Evolutionary conservation across 1,140 invertebrate species (phyloP), one percentile per base, ranked within the genome.

Genomic region (Trachelipus rathkii): DNA sequence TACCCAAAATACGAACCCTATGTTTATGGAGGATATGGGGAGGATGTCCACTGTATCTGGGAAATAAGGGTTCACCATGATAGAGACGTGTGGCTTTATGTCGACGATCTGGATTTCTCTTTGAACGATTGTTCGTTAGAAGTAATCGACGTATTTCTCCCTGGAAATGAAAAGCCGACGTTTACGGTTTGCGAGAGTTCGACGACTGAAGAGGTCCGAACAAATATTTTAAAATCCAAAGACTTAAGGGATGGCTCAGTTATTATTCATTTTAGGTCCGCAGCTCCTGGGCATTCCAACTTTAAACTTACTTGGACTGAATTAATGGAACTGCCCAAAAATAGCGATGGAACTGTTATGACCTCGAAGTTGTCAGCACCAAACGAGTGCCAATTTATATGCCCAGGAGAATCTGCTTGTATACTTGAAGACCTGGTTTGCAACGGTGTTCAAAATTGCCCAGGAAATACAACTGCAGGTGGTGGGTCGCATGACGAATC

Each of bases 291-390:
- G 13, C 89, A 91, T 74, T 91, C 93, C 0, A 90, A 92, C 0
- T 95, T 95, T 82, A 92, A 93, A 84, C 90, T 95, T 43, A 91
- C 91, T 4, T 95, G 93, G 93, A 95, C 93, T 4, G 93, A 95
- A 82, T 86, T 95, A n/a, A 93, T 90, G 82, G 93, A 94, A 84
- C 85, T 95, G 77, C 92, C 93, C 0, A 88, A 92, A 74, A 94
- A 94, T 83, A 88, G 89, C 10, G 91, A 93, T 78, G 92, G 92
- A 0, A 90, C 89, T n/a, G 83, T 93, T 50, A 91, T 91, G 86
- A 91, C 90, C 10, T 91, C 90, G 15, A 87, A 89, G 69, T 83
- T 92, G 71, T 87, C 91, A 77, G 85, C 84, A 33, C 71, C 82
- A 68, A 74, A 68, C 15, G 84, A 85, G n/a, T 86, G 93, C 82